Percentiles rank a stretch among this genome's conserved stretches.
Evolutionary conservation across 2,888 invertebrate species (phyloP).

Genomic region (Xestia ashworthii): DNA sequence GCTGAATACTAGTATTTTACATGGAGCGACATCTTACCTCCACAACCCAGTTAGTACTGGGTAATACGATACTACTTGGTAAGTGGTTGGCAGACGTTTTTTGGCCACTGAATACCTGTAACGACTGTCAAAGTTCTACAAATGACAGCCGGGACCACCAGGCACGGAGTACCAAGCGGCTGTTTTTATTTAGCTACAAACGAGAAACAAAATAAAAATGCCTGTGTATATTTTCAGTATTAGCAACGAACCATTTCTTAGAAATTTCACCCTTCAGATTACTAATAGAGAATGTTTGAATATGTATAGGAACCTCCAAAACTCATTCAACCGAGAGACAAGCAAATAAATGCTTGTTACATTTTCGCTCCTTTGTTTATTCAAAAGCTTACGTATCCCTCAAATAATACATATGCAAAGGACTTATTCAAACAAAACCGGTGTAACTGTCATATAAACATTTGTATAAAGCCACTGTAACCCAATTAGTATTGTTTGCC

Average conservation of each 20-base stretch:
- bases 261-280: neutral
- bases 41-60: no score
- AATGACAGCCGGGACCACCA: no score
- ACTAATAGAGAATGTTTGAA: neutral
- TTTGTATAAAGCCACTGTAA: conserved; percentile 39
- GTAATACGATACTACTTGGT: no score
- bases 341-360: neutral
- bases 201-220: no score
- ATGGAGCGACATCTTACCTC: no score
- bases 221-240: neutral
- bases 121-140: no score
- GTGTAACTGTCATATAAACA: conserved; percentile 45
- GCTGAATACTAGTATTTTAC: no score
- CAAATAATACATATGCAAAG: conserved; percentile 34
- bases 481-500: conserved; percentile 58
- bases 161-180: no score
- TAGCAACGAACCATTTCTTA: neutral
- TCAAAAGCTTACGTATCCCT: conserved; percentile 22
- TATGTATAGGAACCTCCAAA: conserved; percentile 1
- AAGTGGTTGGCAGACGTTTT: no score
- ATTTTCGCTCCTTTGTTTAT: conserved; percentile 31
- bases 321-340: no score
- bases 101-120: no score
- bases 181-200: no score
- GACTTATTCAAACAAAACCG: conserved; percentile 31